Percentiles rank a stretch among this genome's conserved stretches.
phyloP scores from a whole-genome alignment of 2,888 invertebrate genomes.

The Hydrotaea cyrtoneurina region DNA sequence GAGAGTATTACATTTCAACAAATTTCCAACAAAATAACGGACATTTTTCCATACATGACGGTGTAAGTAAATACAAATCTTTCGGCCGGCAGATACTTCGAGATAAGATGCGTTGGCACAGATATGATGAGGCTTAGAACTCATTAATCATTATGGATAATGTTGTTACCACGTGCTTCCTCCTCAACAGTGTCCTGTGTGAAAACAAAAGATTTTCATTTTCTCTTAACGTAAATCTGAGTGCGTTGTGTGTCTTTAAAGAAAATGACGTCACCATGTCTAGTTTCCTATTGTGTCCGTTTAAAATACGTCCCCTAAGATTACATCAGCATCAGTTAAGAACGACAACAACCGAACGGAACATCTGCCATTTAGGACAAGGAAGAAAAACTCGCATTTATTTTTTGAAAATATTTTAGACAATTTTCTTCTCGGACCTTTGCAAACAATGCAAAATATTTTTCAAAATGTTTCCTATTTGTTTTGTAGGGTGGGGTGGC shows the following conservation, averaged over 20 bases:
- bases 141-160: conserved; percentile 66
- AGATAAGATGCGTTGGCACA: conserved; percentile 21
- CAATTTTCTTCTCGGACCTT: neutral
- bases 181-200: conserved; percentile 24
- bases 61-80: neutral
- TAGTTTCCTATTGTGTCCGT: conserved; percentile 47
- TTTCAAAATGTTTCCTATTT: neutral
- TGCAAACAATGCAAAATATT: conserved; percentile 30
- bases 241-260: conserved; percentile 38
- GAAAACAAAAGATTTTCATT: conserved; percentile 24
- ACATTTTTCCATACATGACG: conserved; percentile 1
- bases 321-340: conserved; percentile 49
- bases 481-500: neutral
- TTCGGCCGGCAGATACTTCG: neutral
- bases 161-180: conserved; percentile 67
- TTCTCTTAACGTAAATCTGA: conserved; percentile 36
- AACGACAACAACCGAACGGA: neutral
- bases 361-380: conserved; percentile 55
- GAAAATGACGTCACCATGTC: conserved; percentile 64
- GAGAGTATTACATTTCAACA: neutral
- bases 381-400: neutral
- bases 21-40: conserved; percentile 38
- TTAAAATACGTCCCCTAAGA: conserved; percentile 41
- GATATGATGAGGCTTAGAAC: conserved; percentile 61
- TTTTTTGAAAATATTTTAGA: conserved; percentile 16